Percentiles rank a stretch among this genome's conserved stretches.
phyloP scores from a whole-genome alignment of 2,888 invertebrate genomes.

The Platycnemis pennipes region DNA sequence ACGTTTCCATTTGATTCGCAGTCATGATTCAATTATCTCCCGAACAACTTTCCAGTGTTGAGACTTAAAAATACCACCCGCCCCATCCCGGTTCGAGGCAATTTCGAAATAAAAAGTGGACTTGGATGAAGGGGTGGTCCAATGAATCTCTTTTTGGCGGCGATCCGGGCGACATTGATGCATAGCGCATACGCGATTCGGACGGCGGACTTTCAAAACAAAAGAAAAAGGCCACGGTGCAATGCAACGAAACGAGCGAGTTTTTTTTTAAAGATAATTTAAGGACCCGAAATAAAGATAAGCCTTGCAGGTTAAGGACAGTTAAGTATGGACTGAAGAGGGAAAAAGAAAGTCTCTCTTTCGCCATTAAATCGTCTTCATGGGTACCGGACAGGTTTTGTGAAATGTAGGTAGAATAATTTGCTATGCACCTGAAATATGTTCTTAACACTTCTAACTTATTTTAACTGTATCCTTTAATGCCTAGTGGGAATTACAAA shows the following conservation, averaged over 20 bases:
- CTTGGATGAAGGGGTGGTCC: not conserved
- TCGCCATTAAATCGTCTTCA: too few relatives aligned
- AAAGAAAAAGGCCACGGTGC: not conserved
- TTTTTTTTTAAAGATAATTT: not conserved
- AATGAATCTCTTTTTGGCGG: constrained; percentile 32
- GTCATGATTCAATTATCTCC: constrained; percentile 47
- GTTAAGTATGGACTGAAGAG: too few relatives aligned
- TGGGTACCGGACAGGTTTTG: too few relatives aligned
- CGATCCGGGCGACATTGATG: not conserved
- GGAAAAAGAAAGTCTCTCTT: not conserved
- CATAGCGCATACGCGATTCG: not conserved
- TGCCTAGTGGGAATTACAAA: too few relatives aligned
- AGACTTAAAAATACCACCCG: not conserved
- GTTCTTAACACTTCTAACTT: too few relatives aligned
- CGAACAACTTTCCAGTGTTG: constrained; percentile 38
- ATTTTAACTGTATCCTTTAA: too few relatives aligned
- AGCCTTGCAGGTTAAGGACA: not conserved
- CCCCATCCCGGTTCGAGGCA: not conserved
- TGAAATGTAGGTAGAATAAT: too few relatives aligned
- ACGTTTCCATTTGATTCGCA: not conserved
- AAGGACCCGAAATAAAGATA: not conserved
- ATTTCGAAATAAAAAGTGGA: not conserved
- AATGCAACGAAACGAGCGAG: not conserved
- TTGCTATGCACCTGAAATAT: too few relatives aligned
- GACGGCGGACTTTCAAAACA: not conserved